Evolutionary conservation across 1,140 invertebrate species (phyloP).

Genomic region (Stegodyphus dumicola): DNA sequence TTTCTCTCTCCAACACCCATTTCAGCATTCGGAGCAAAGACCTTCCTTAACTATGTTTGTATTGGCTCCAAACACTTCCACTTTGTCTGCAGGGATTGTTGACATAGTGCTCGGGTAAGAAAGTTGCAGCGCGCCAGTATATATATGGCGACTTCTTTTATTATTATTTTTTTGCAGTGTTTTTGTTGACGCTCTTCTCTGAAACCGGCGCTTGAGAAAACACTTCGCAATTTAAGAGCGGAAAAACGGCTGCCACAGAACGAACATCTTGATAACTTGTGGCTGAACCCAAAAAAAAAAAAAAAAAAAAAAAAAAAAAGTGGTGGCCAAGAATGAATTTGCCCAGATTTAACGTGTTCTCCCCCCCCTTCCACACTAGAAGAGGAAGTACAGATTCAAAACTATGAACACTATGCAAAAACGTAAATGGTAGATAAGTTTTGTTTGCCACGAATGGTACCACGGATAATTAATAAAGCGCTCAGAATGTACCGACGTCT

Average conservation of each 20-base stretch:
- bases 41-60: slow-evolving; percentile 40
- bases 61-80: slow-evolving; percentile 46
- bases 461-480: too few species aligned
- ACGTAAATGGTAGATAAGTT: too few species aligned
- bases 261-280: slow-evolving; percentile 1
- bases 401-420: too few species aligned
- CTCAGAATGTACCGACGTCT: too few species aligned
- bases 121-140: neutral
- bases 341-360: too few species aligned
- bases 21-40: slow-evolving; percentile 35
- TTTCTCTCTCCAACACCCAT: neutral
- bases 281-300: too few species aligned
- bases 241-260: neutral
- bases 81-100: slow-evolving; percentile 50
- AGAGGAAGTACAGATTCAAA: too few species aligned
- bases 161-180: neutral
- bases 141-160: neutral
- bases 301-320: too few species aligned
- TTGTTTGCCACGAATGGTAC: too few species aligned
- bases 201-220: slow-evolving; percentile 5
- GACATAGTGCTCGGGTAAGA: slow-evolving; percentile 6
- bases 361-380: too few species aligned
- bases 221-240: neutral
- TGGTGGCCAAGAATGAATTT: neutral
- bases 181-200: too few species aligned